phyloP scores from a whole-genome alignment of 2,888 invertebrate genomes.

The Noctua janthe region DNA sequence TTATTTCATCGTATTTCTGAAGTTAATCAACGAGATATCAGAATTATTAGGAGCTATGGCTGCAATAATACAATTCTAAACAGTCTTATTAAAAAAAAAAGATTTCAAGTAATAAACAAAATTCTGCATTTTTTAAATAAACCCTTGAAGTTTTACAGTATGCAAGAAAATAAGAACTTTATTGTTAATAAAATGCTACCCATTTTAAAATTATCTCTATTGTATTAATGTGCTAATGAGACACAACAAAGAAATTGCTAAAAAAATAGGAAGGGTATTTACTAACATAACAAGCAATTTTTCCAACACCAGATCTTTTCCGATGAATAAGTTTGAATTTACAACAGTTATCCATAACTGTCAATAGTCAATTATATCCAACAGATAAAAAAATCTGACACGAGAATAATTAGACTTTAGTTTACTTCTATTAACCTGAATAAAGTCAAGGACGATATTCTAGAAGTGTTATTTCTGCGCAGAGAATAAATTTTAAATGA shows the following conservation, averaged over 20 bases:
- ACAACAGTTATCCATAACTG: background rate
- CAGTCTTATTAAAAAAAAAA: background rate
- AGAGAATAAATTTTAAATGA: background rate
- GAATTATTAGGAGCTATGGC: constrained; percentile 40
- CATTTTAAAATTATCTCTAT: background rate
- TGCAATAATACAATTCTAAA: constrained; percentile 25
- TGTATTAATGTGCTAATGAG: constrained; percentile 16
- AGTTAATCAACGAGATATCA: constrained; percentile 49
- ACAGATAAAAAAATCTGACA: background rate
- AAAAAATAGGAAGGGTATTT: background rate
- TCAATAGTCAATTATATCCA: background rate
- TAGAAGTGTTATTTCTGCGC: background rate
- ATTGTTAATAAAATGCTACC: background rate
- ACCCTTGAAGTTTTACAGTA: background rate
- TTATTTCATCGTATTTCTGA: constrained; percentile 5
- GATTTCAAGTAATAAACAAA: background rate
- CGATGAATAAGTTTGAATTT: background rate
- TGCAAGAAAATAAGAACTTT: background rate
- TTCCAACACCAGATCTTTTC: background rate
- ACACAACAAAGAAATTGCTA: background rate
- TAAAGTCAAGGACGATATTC: background rate
- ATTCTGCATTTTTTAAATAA: background rate
- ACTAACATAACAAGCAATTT: background rate
- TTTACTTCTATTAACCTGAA: background rate
- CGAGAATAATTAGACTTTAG: background rate